A percentile compares a stretch with the other conserved stretches of the same genome.
These are phyloP conservation scores for Enteromius treurensis DNA, from an alignment of 2,797 vertebrate species.

Conservation along the genomic window DNA sequence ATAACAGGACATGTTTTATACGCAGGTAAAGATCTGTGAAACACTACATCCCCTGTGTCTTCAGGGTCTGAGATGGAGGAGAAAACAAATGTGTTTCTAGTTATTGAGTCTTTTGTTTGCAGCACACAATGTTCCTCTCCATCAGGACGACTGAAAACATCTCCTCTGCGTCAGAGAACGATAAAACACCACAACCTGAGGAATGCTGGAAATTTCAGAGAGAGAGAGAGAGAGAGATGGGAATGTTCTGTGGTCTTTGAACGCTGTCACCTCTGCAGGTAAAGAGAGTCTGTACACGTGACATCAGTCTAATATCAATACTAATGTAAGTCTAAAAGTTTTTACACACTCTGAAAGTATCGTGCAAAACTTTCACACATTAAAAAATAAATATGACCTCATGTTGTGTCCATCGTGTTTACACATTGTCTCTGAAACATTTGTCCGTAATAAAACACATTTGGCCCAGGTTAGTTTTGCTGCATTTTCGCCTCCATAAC, in stretches of 20 bases:
- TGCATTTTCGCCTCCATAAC: too few relatives aligned
- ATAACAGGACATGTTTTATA: not conserved
- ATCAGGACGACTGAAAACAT: not conserved
- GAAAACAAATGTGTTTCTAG: conserved; percentile 55
- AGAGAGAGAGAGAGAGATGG: conserved; percentile 49
- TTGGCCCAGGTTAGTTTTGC: too few relatives aligned
- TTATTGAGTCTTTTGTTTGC: conserved; percentile 51
- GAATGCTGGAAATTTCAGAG: conserved; percentile 62
- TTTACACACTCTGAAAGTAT: too few relatives aligned
- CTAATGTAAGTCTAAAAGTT: not conserved
- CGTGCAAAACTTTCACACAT: too few relatives aligned
- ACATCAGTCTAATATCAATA: not conserved
- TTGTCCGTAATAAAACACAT: too few relatives aligned
- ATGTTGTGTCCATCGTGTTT: not conserved
- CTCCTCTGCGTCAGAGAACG: conserved; percentile 50
- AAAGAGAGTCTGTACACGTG: not conserved
- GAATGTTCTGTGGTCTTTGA: conserved; percentile 68
- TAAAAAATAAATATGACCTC: too few relatives aligned
- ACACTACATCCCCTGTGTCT: not conserved
- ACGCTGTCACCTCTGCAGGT: conserved; percentile 18
- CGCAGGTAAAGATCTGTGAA: not conserved
- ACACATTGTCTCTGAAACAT: not conserved
- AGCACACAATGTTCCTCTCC: conserved; percentile 2
- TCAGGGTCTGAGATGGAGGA: not conserved
- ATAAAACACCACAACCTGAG: conserved; percentile 69